A percentile compares a stretch with the other conserved stretches of the same genome.
Conservation (phyloP, 2,888 invertebrate species). For the Isoperla grammatica region DNA sequence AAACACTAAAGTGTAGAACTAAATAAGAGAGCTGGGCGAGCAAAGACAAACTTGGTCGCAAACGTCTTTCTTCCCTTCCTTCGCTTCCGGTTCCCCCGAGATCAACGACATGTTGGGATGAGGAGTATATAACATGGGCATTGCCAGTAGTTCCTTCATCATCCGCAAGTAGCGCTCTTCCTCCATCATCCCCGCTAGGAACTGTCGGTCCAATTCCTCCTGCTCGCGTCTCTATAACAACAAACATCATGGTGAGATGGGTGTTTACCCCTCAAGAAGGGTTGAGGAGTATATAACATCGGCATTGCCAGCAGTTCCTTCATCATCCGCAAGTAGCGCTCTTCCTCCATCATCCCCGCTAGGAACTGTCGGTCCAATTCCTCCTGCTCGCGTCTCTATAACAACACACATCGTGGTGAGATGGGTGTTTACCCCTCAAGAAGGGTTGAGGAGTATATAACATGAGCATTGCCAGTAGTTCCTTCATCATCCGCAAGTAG, state of each 20-base stretch:
- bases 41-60: too few species aligned
- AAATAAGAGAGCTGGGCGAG: too few species aligned
- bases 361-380: slow-evolving; percentile 31
- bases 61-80: too few species aligned
- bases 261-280: too few species aligned
- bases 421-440: too few species aligned
- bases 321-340: slow-evolving; percentile 19
- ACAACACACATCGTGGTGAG: too few species aligned
- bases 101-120: slow-evolving; percentile 18
- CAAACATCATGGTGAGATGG: too few species aligned
- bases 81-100: not conserved
- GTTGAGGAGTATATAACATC: not conserved
- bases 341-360: slow-evolving; percentile 32
- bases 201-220: slow-evolving; percentile 31
- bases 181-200: slow-evolving; percentile 31
- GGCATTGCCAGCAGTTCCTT: slow-evolving; percentile 18
- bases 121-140: not conserved
- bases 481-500: slow-evolving; percentile 14
- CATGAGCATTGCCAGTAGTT: slow-evolving; percentile 12
- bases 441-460: slow-evolving; percentile 17
- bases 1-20: too few species aligned
- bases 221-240: slow-evolving; percentile 26
- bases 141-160: slow-evolving; percentile 18
- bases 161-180: slow-evolving; percentile 27
- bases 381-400: slow-evolving; percentile 28